Percentiles rank a stretch among this genome's conserved stretches.
These are phyloP conservation scores for Papilio aristodemus DNA, from an alignment of 1,140 invertebrate genomes.

Conservation along the genomic window DNA sequence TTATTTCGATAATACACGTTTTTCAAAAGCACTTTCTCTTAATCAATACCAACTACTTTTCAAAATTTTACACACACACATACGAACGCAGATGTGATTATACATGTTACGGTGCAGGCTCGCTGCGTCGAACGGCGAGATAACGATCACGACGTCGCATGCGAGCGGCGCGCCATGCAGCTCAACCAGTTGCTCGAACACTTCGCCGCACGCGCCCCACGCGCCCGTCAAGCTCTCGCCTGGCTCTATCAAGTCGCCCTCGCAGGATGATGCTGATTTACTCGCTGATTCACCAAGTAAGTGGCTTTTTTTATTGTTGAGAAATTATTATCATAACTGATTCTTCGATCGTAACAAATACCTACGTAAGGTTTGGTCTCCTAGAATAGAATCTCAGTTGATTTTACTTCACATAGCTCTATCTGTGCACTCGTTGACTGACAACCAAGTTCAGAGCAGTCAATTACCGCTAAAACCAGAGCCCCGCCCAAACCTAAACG, in stretches of 20 bases:
- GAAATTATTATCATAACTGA: too few relatives aligned
- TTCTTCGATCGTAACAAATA: too few relatives aligned
- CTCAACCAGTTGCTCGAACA: conserved; percentile 80
- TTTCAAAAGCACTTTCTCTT: conserved; percentile 13
- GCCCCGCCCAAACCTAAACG: too few relatives aligned
- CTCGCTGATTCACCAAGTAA: conserved; percentile 91
- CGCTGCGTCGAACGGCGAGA: conserved; percentile 87
- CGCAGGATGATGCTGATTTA: conserved; percentile 84
- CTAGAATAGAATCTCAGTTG: too few relatives aligned
- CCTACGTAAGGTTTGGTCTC: too few relatives aligned
- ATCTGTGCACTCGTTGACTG: too few relatives aligned
- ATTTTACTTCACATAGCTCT: too few relatives aligned
- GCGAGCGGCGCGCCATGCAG: conserved; percentile 75
- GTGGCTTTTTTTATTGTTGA: conserved; percentile 58
- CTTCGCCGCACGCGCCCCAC: conserved; percentile 82
- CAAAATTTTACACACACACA: conserved; percentile 5
- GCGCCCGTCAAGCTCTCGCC: conserved; percentile 81
- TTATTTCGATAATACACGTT: conserved; percentile 1
- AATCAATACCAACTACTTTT: conserved; percentile 20
- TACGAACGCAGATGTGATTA: not conserved
- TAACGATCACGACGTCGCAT: conserved; percentile 88
- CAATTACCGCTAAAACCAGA: too few relatives aligned
- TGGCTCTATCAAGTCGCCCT: conserved; percentile 82
- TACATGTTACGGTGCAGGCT: conserved; percentile 76
- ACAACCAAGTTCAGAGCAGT: too few relatives aligned